Evolutionary conservation across 1,140 invertebrate species (phyloP), one percentile per base, ranked within the genome.

Genomic region (Alviniconcha marisindica): DNA sequence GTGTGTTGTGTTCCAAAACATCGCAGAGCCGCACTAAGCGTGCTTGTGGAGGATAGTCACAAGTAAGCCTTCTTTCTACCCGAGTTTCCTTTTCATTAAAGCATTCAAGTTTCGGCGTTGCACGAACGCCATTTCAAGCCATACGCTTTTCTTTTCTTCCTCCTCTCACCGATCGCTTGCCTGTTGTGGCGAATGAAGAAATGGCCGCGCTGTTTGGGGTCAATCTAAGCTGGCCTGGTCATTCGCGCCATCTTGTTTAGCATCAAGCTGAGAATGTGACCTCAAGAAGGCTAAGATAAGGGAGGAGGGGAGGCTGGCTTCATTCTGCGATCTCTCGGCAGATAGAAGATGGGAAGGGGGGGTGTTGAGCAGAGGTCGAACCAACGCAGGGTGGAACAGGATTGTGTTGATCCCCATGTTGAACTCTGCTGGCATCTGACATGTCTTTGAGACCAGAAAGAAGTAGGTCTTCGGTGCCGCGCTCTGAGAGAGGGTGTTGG

Each of bases 121-220:
- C 60, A 31, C 60, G 10, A 63, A 12, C 60, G 60, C 60, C 21
- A 63, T 24, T 63, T 63, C 7, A 21, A 38, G 63, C 63, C 63
- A 66, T 66, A 66, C 33, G 63, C 31, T 66, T n/a, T 66, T n/a
- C 44, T 10, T 18, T 18, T 18, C 44, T 18, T 18, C 44, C 18
- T 18, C 44, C 44, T 18, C 44, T 48, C 18, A 24, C 24, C 24
- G 60, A n/a, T n/a, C n/a, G n/a, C n/a, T n/a, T n/a, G n/a, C n/a
- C 24, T 63, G 60, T 63, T 7, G 7, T 63, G 60, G 60, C 28
- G 21, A 63, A 31, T 10, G 21, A 31, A 63, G 44, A 51, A 51
- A 74, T 74, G 71, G 71, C 71, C 71, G 71, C 71, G 28, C 66
- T 18, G 4, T 33, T 66, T 38, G 71, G 42, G 71, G 71, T 74